Percentiles rank a stretch among this genome's conserved stretches.
Evolutionary conservation across 1,140 invertebrate genomes (phyloP).

Genomic region (Drosophila tani): DNA sequence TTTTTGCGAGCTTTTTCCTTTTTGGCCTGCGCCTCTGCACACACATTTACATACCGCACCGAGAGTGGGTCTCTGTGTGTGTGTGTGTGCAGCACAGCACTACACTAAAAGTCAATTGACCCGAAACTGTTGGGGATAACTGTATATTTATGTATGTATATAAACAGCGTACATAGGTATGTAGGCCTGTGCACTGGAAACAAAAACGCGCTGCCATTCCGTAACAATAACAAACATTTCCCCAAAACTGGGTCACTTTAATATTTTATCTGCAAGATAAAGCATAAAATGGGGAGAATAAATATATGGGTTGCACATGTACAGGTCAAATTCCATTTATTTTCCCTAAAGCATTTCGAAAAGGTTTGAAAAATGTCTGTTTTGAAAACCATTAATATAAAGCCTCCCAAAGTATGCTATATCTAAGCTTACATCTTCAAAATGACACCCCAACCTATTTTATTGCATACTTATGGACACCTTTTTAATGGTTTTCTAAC

Average conservation of each 20-base stretch:
- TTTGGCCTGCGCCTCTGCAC: constrained; percentile 31
- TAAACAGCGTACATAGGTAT: constrained; percentile 9
- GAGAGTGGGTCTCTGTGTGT: not conserved
- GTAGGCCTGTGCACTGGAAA: constrained; percentile 23
- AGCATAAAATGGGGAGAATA: not conserved
- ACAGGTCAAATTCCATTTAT: not conserved
- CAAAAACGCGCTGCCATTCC: constrained; percentile 21
- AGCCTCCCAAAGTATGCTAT: not conserved
- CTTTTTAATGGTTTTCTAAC: not conserved
- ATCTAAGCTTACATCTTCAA: too few species aligned
- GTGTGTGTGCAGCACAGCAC: constrained; percentile 57
- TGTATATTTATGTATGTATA: constrained; percentile 25
- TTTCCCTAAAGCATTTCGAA: not conserved
- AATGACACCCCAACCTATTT: too few species aligned
- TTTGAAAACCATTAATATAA: not conserved
- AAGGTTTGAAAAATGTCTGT: not conserved
- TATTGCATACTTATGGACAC: not conserved
- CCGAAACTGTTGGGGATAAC: constrained; percentile 63
- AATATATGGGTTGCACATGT: not conserved
- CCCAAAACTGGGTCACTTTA: constrained; percentile 5
- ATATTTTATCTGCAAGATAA: constrained; percentile 11
- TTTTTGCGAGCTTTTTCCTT: constrained; percentile 74
- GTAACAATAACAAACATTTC: constrained; percentile 12
- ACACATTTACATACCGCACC: constrained; percentile 17
- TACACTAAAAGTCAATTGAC: constrained; percentile 81